phyloP scores from a whole-genome alignment of 2,113 vertebrate genomes.

The Ameiurus melas region DNA sequence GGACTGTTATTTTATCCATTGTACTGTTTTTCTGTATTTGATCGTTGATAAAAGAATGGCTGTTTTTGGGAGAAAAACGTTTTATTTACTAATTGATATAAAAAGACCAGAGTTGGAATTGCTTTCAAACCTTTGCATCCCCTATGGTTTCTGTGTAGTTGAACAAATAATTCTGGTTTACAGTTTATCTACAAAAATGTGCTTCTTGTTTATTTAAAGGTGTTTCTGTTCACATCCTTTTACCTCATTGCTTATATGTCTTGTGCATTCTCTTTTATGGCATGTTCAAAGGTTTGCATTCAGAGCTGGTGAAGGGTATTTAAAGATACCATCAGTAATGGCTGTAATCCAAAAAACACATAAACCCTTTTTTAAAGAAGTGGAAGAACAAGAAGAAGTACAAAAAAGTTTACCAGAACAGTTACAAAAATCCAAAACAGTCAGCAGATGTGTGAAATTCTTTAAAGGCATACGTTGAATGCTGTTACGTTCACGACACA shows the following conservation, averaged over 20 bases:
- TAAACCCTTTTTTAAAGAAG: neutral
- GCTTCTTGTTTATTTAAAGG: neutral
- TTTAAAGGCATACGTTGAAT: neutral
- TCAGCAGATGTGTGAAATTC: neutral
- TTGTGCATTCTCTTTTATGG: neutral
- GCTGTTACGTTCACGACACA: neutral
- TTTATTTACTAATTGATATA: neutral
- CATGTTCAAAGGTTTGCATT: neutral
- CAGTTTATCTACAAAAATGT: neutral
- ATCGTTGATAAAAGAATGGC: neutral
- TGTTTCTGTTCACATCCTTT: neutral
- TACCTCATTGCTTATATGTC: neutral
- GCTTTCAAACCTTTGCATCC: neutral
- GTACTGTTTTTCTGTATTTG: neutral
- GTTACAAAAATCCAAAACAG: neutral
- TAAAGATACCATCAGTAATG: neutral
- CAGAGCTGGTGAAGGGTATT: neutral
- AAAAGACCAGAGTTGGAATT: neutral
- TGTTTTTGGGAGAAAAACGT: neutral
- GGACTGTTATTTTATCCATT: neutral
- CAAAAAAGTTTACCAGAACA: neutral
- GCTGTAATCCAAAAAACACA: neutral
- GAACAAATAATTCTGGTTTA: neutral
- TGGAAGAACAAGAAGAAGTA: neutral
- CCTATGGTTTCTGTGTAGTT: neutral